These are phyloP conservation scores for Congeria kusceri DNA, from an alignment of 2,888 invertebrate species.

Conservation along the genomic window DNA sequence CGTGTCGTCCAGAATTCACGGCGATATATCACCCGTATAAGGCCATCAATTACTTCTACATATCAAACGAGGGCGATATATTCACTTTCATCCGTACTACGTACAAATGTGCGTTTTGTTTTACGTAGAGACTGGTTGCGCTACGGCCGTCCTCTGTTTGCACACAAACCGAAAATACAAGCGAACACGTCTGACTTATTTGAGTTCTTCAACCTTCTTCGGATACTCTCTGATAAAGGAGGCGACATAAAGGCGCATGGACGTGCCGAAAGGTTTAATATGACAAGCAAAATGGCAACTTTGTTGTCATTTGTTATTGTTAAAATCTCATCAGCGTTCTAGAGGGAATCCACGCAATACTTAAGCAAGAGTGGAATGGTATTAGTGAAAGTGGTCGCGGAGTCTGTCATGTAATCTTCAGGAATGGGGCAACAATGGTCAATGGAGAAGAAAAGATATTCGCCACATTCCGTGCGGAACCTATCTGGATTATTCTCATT, in stretches of 20 bases:
- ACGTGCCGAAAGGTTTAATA: slow-evolving; percentile 66
- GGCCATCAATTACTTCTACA: slow-evolving; percentile 44
- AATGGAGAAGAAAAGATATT: too few species aligned
- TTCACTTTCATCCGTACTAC: slow-evolving; percentile 50
- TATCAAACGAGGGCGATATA: slow-evolving; percentile 27
- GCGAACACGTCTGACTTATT: slow-evolving; percentile 1
- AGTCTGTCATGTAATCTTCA: too few species aligned
- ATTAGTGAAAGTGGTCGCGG: not conserved
- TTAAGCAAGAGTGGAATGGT: slow-evolving; percentile 8
- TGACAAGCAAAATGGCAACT: slow-evolving; percentile 64
- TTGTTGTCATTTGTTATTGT: slow-evolving; percentile 64
- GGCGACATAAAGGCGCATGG: slow-evolving; percentile 59
- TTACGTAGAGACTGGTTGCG: slow-evolving; percentile 1
- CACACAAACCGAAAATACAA: not conserved
- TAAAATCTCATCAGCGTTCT: slow-evolving; percentile 54
- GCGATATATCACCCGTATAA: slow-evolving; percentile 46
- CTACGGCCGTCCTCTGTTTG: not conserved
- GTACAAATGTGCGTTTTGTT: slow-evolving; percentile 44
- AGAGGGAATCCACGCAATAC: slow-evolving; percentile 47
- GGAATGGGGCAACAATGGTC: too few species aligned
- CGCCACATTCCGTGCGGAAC: too few species aligned
- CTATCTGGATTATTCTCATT: too few species aligned
- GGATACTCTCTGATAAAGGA: slow-evolving; percentile 60
- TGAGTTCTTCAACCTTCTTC: slow-evolving; percentile 25
- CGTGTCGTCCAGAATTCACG: slow-evolving; percentile 23